Conservation (phyloP, 1,140 invertebrate species). For the Temnothorax longispinosus region DNA sequence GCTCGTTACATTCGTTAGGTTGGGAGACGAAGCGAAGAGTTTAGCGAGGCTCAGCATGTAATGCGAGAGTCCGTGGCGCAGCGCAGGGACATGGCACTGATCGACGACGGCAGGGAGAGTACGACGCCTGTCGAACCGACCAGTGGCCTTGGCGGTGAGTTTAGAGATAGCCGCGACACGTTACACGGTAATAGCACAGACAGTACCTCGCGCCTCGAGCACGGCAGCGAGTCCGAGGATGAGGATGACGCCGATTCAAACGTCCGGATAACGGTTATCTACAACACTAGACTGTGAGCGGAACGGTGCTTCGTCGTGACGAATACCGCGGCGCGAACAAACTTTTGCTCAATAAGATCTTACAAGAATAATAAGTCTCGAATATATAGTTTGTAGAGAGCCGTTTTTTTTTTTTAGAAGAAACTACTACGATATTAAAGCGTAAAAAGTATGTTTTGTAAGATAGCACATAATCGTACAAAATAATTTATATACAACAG, state of each 20-base stretch:
- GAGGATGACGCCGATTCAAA: conserved; percentile 68
- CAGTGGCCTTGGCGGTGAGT: conserved; percentile 84
- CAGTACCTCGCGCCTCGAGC: conserved; percentile 52
- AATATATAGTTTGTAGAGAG: conserved; percentile 35
- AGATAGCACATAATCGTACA: conserved; percentile 1
- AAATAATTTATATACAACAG: conserved; percentile 33
- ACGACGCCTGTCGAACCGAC: conserved; percentile 80
- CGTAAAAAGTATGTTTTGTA: conserved; percentile 16
- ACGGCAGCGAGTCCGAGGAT: conserved; percentile 61
- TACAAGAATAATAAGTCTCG: neutral
- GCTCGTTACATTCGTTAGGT: conserved; percentile 83
- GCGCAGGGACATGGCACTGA: conserved; percentile 86
- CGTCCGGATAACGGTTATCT: conserved; percentile 76
- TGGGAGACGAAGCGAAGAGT: conserved; percentile 91
- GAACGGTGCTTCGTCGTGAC: neutral
- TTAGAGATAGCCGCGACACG: conserved; percentile 70
- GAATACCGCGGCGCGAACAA: conserved; percentile 1
- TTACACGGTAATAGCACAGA: conserved; percentile 69
- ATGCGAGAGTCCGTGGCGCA: conserved; percentile 84
- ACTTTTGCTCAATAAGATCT: conserved; percentile 59
- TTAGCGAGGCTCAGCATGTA: conserved; percentile 89
- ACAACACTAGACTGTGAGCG: conserved; percentile 79
- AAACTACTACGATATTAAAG: conserved; percentile 18
- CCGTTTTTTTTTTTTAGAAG: neutral
- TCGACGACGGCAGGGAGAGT: conserved; percentile 79